phyloP scores from a whole-genome alignment of 2,113 vertebrate genomes.

The Datnioides undecimradiatus region DNA sequence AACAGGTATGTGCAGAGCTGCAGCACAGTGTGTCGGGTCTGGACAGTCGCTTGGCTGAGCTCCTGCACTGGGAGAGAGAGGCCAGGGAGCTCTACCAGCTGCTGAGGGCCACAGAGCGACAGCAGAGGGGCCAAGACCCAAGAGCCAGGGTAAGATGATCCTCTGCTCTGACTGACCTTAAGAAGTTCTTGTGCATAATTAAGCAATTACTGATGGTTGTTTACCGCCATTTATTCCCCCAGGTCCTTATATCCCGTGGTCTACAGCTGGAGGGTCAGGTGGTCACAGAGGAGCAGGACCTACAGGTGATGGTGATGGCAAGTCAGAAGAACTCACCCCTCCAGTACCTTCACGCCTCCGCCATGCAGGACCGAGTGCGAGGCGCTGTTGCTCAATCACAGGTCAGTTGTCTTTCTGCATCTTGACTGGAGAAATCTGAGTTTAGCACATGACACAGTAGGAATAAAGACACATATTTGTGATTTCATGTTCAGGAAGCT shows the following conservation, averaged over 20 bases:
- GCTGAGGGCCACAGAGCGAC: constrained; percentile 68
- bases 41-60: constrained; percentile 83
- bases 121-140: constrained; percentile 72
- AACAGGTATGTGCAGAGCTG: constrained; percentile 81
- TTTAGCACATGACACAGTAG: neutral
- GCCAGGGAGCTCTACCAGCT: constrained; percentile 78
- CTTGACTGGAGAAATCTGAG: neutral
- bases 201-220: neutral
- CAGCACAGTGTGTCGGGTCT: constrained; percentile 80
- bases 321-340: constrained; percentile 84
- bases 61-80: constrained; percentile 83
- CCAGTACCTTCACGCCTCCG: constrained; percentile 79
- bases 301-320: constrained; percentile 84
- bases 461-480: neutral
- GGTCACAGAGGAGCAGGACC: constrained; percentile 86
- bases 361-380: constrained; percentile 86
- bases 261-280: constrained; percentile 87
- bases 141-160: constrained; percentile 69
- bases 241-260: constrained; percentile 89
- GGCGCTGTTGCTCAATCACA: constrained; percentile 86
- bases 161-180: neutral
- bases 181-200: neutral
- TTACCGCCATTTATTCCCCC: constrained; percentile 44
- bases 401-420: constrained; percentile 67
- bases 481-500: constrained; percentile 74